Evolutionary conservation across 2,888 invertebrate species (phyloP), one percentile per base, ranked within the genome.

Genomic region (Dione juno): DNA sequence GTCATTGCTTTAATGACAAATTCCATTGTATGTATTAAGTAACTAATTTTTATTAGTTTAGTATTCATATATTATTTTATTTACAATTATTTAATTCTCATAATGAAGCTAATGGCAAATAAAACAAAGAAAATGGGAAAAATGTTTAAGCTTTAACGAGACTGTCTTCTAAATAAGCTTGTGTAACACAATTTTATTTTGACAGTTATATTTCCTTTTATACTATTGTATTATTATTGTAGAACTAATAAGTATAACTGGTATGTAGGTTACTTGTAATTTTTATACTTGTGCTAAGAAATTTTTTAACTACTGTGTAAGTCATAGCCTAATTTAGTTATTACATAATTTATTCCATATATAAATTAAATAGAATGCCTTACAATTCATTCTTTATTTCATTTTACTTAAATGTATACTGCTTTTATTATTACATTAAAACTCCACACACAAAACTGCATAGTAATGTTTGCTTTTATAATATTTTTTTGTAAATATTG

Each of bases 81-180:
- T 69, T 64, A 70, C 58, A 67, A 63, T 59, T n/a, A 63, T 65
- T 61, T 54, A 28, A 64, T 57, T 45, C 35, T 52, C 40, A 37
- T 35, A 35, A 54, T 10, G 21, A 59, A 43, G 14, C 21, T 14
- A 59, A 59, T 21, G 41, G 19, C 41, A 59, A 21, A 41, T 41
- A 21, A 41, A 28, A 45, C 43, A 45, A 14, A 45, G 45, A 61
- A 45, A 64, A 40, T 19, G 37, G n/a, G 19, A 64, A 58, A 66
- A 59, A 59, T 68, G 35, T 71, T 66, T 48, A 69, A 77, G 78
- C 79, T 80, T 82, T 84, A 84, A 85, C 81, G 81, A 87, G 86
- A 88, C 88, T 88, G 85, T 78, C 80, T 81, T 80, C 80, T 71
- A 70, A 71, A 79, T 75, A 72, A 71, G 28, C 59, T 64, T 71